These are phyloP conservation scores for Lymantria dispar DNA, from an alignment of 2,888 invertebrate genomes.

Conservation along the genomic window DNA sequence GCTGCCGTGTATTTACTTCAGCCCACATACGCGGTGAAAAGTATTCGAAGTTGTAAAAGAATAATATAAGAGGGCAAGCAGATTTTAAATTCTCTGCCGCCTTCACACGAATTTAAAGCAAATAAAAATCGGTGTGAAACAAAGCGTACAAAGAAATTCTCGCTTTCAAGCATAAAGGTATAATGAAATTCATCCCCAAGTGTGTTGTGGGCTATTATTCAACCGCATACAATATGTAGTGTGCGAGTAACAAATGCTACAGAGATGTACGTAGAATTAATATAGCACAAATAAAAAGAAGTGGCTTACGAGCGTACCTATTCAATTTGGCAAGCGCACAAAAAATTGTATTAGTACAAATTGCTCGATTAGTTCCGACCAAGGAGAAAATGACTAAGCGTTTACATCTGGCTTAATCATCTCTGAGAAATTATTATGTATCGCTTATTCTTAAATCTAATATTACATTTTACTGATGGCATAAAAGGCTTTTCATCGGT, in stretches of 20 bases:
- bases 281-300: slow-evolving; percentile 37
- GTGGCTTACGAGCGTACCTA: slow-evolving; percentile 12
- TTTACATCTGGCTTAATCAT: neutral
- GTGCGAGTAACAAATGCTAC: slow-evolving; percentile 69
- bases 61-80: slow-evolving; percentile 18
- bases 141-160: slow-evolving; percentile 56
- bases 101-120: slow-evolving; percentile 50
- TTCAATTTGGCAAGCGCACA: too few relatives aligned
- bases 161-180: slow-evolving; percentile 66
- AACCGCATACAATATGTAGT: slow-evolving; percentile 76
- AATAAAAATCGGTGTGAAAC: slow-evolving; percentile 61
- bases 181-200: slow-evolving; percentile 80
- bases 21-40: neutral
- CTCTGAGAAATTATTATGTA: neutral
- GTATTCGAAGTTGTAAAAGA: slow-evolving; percentile 2
- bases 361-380: slow-evolving; percentile 3
- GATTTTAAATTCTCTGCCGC: slow-evolving; percentile 30
- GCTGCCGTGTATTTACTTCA: neutral
- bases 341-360: neutral
- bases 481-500: too few relatives aligned
- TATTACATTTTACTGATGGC: too few relatives aligned
- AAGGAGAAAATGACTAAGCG: slow-evolving; percentile 1
- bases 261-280: slow-evolving; percentile 42
- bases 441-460: neutral
- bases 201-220: slow-evolving; percentile 76